Base-by-base conservation (phyloP, 2,888 invertebrate genomes). In the Dasypolia templi region DNA sequence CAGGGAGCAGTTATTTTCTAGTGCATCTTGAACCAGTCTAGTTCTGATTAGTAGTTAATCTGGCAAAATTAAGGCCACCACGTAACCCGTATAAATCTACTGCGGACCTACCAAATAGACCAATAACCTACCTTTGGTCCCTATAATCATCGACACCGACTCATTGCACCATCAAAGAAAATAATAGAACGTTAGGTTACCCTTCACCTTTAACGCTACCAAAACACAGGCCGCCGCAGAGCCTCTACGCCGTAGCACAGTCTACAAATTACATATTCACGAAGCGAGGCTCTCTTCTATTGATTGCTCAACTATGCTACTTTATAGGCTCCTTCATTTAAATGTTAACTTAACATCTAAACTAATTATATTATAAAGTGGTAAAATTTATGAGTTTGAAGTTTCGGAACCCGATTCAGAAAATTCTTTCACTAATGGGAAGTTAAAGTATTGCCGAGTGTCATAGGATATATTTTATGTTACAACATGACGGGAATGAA, bases 241-340 rank as follows among this genome's bases (percentile, higher is more conserved):
- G 26, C 32, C 55, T 76, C 75, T 81, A 81, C 76, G 76, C 42
- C 76, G n/a, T 75, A 79, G 75, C 79, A 56, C 7, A 17, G 42
- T 49, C 32, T 49, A 71, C 56, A 19, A 79, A 56, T 35, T n/a
- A 32, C 12, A 22, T 22, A 39, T 49, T 70, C 53, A 26, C 32
- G 14, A 26, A 65, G 14, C 68, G 26, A 65, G 2, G 0, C 29
- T 19, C 9, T n/a, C 4, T 29, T 51, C 12, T 42, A 67, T 42
- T 42, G n/a, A n/a, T n/a, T 22, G 1, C n/a, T 14, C 9, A 63
- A 29, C 17, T 49, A 39, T 51, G 39, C 22, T n/a, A 39, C 22
- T 29, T 4, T 26, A 17, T 7, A n/a, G 12, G 12, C 29, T 69
- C 17, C 35, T 26, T 49, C 6, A 17, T 49, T 65, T 35, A 49